Evolutionary conservation across 92 coral and sea anemone genomes (phyloP).

Genomic region (Epizoanthus fatuus): DNA sequence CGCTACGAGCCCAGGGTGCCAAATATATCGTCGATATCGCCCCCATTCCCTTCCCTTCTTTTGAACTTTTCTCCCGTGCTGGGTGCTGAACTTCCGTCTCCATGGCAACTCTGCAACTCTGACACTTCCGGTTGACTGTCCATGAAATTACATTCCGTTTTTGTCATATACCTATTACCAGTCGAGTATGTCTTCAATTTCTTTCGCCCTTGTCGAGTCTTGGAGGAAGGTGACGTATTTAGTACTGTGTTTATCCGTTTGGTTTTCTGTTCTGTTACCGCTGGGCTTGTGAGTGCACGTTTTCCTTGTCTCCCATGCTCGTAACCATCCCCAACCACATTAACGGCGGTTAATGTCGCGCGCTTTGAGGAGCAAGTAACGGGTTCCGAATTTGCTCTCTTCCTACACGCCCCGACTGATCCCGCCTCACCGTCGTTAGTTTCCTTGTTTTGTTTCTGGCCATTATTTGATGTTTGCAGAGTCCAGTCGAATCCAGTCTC

Average conservation of each 20-base stretch:
- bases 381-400: not conserved
- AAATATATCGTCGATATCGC: constrained; percentile 11
- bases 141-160: not conserved
- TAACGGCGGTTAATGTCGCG: not conserved
- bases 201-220: not conserved
- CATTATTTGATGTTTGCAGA: not conserved
- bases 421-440: not conserved
- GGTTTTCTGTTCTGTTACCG: too few relatives aligned
- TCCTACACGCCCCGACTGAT: not conserved
- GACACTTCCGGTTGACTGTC: not conserved
- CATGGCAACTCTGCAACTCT: not conserved
- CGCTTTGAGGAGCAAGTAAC: not conserved
- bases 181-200: not conserved
- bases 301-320: too few relatives aligned
- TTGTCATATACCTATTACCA: not conserved
- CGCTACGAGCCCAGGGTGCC: not conserved
- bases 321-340: not conserved
- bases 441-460: not conserved
- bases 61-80: too few relatives aligned
- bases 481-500: not conserved
- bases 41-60: not conserved
- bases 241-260: too few relatives aligned
- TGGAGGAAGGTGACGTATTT: not conserved
- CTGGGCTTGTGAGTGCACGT: too few relatives aligned
- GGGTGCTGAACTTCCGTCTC: not conserved